These are phyloP conservation scores for Micrasema longulum DNA, from an alignment of 1,140 invertebrate species.

Conservation along the genomic window DNA sequence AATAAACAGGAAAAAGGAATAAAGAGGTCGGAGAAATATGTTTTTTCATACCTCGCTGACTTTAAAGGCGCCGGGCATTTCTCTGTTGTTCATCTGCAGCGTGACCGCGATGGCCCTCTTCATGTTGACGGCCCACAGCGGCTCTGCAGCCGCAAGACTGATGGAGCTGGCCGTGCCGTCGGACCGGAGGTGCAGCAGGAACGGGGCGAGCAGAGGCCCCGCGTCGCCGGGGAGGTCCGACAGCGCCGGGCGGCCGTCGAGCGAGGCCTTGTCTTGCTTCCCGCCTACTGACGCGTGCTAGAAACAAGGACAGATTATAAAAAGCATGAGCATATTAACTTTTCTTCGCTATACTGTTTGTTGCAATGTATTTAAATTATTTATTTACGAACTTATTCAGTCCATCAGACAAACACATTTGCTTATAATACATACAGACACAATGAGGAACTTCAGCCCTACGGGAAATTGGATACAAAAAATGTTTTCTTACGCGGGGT, in stretches of 20 bases:
- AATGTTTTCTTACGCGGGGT: no score
- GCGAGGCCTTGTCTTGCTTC: not conserved
- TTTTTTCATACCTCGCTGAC: slow-evolving; percentile 67
- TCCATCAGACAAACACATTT: no score
- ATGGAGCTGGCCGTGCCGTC: not conserved
- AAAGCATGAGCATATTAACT: no score
- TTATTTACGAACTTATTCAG: no score
- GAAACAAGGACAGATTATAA: not conserved
- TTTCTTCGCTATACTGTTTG: no score
- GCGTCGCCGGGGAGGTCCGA: not conserved
- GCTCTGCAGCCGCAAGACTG: slow-evolving; percentile 57
- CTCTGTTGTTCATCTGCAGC: slow-evolving; percentile 69
- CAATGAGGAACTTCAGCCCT: no score
- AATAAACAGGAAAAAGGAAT: no score
- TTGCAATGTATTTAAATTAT: no score
- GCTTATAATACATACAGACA: no score
- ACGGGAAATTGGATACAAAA: no score
- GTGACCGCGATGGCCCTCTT: slow-evolving; percentile 74
- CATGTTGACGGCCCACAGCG: slow-evolving; percentile 76
- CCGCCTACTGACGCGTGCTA: not conserved
- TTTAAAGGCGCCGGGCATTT: slow-evolving; percentile 63
- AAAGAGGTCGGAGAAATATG: no score
- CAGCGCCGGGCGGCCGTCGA: not conserved
- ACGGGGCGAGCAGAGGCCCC: not conserved
- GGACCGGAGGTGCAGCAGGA: not conserved